Base-by-base conservation (phyloP, 37 sponge, comb jelly and placozoan genomes). In the Crambe crambe region DNA sequence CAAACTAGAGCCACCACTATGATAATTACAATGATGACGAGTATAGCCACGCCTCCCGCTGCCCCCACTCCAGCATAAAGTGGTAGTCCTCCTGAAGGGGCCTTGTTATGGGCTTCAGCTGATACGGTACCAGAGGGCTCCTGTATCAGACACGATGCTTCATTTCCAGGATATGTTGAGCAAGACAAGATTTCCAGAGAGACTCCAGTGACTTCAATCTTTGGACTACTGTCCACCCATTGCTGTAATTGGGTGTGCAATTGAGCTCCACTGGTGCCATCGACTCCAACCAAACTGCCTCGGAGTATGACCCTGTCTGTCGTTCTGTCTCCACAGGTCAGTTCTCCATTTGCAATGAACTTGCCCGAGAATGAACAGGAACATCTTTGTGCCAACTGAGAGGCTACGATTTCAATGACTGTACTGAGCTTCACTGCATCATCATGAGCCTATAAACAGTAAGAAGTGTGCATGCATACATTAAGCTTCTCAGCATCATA, bases 161-260 rank as follows among this genome's bases (percentile, higher is more conserved):
- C 51, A 47, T 12, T 47, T 47, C 51, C 51, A 15, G 51, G 12
- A 25, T 60, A 60, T 26, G 61, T 60, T 4, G 61, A 60, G 17
- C 61, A 60, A 20, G 23, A 5, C 3, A 60, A 4, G 4, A 60
- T 25, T 60, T 60, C 4, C 25, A 60, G 17, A 22, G 61, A 6
- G 17, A 60, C 27, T 5, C 61, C 61, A 60, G 17, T 60, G 26
- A 60, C 25, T 25, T 60, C 61, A 5, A 78, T 3, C 9, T 20
- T 65, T 26, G 78, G 78, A 36, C 37, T 41, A 9, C 30, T 78
- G 17, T 78, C 31, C 5, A 64, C 67, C 78, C 65, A 65, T 5
- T 1, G 17, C 38, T 78, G 78, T 12, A 78, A 30, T 12, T 43
- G 30, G 1, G 27, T 29, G 10, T 23, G 65, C 26, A 78, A 20